Evolutionary conservation across 2,113 vertebrate genomes (phyloP).

Genomic region (Coptodon bakossiorum): DNA sequence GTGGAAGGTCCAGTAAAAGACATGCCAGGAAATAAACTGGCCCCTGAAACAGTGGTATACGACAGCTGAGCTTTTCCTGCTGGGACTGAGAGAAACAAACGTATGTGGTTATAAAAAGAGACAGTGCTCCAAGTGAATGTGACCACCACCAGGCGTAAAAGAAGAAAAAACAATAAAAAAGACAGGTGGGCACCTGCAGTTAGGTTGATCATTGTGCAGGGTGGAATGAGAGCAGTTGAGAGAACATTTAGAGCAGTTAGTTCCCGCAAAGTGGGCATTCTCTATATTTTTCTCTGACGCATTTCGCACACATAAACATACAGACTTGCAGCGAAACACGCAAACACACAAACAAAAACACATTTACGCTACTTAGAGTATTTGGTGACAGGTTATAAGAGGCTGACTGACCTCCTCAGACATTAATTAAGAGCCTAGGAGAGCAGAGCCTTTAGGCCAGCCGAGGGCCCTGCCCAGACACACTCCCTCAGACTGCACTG

Average conservation of each 20-base stretch:
- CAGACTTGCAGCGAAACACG: background rate
- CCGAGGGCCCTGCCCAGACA: conserved; percentile 49
- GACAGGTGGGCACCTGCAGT: conserved; percentile 16
- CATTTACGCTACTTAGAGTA: conserved; percentile 51
- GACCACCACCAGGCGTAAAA: background rate
- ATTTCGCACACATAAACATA: conserved; percentile 18
- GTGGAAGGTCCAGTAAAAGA: background rate
- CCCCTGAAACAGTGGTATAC: background rate
- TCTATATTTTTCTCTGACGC: conserved; percentile 54
- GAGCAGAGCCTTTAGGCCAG: conserved; percentile 59
- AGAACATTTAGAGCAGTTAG: background rate
- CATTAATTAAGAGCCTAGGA: conserved; percentile 66
- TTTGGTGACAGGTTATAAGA: conserved; percentile 51
- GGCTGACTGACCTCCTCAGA: conserved; percentile 54
- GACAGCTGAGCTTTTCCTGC: conserved; percentile 30
- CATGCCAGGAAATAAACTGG: background rate
- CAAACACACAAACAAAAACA: conserved; percentile 39
- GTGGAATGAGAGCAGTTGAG: background rate
- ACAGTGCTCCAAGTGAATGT: background rate
- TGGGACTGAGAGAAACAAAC: background rate
- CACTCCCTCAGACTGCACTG: conserved; percentile 63
- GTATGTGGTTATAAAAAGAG: conserved; percentile 7
- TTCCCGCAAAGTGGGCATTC: conserved; percentile 11
- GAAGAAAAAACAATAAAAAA: background rate
- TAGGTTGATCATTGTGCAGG: background rate